A percentile compares a stretch with the other conserved stretches of the same genome.
These are phyloP conservation scores for Lutjanus erythropterus DNA, from an alignment of 2,113 vertebrate species.

Conservation along the genomic window DNA sequence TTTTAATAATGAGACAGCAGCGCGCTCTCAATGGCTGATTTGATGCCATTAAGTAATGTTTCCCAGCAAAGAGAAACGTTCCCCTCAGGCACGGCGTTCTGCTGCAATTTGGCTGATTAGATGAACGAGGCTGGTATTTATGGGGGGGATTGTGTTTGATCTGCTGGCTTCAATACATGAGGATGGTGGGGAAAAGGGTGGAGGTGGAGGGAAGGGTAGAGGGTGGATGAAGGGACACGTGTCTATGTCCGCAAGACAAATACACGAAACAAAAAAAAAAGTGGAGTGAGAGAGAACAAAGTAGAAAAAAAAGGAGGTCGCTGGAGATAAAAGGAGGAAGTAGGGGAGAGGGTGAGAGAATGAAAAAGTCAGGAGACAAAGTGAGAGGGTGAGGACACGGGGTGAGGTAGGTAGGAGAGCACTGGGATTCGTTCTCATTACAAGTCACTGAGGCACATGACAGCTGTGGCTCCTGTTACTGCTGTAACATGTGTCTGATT, in stretches of 20 bases:
- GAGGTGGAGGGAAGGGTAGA: background rate
- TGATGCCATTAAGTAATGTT: conserved; percentile 76
- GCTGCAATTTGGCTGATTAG: conserved; percentile 80
- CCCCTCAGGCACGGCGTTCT: conserved; percentile 56
- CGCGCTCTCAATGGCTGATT: conserved; percentile 51
- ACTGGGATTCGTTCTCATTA: conserved; percentile 53
- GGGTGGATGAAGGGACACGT: conserved; percentile 9
- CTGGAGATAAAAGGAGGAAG: background rate
- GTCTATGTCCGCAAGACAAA: conserved; percentile 10
- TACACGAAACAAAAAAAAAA: background rate
- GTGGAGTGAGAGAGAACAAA: background rate
- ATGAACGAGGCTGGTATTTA: conserved; percentile 72
- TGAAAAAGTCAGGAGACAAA: conserved; percentile 10
- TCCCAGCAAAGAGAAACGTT: conserved; percentile 59
- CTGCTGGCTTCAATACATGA: conserved; percentile 66
- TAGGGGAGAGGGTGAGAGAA: background rate
- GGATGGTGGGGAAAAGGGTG: conserved; percentile 7
- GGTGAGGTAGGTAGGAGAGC: conserved; percentile 1
- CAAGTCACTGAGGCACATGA: conserved; percentile 19
- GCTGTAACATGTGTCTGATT: conserved; percentile 54
- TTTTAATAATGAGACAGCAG: conserved; percentile 39
- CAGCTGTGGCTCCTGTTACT: conserved; percentile 60
- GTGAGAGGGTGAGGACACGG: background rate
- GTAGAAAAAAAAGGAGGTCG: background rate
- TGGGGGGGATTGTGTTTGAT: conserved; percentile 70